These are phyloP conservation scores for Saccopteryx bilineata DNA, from an alignment of 2,113 vertebrate genomes.

Conservation along the genomic window DNA sequence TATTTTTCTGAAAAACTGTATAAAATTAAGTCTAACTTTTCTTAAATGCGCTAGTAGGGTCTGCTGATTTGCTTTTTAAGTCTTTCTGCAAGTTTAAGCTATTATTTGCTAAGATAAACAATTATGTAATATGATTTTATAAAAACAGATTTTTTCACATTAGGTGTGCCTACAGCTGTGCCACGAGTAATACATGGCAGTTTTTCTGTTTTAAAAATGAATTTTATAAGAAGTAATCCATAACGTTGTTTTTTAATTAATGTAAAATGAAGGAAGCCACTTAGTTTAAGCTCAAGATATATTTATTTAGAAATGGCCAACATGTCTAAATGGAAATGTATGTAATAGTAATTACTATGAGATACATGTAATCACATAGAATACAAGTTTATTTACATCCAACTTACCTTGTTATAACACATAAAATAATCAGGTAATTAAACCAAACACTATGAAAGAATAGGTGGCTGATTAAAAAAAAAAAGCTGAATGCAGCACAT, in stretches of 20 bases:
- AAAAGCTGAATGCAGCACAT: conserved; percentile 87
- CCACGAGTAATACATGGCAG: conserved; percentile 23
- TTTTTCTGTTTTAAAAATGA: conserved; percentile 63
- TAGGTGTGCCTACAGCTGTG: conserved; percentile 43
- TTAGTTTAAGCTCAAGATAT: conserved; percentile 60
- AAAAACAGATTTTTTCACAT: conserved; percentile 51
- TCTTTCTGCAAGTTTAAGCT: conserved; percentile 44
- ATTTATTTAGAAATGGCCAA: conserved; percentile 65
- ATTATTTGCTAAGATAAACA: conserved; percentile 39
- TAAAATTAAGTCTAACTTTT: conserved; percentile 43
- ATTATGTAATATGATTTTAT: neutral
- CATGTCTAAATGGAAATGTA: conserved; percentile 66
- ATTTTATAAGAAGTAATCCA: conserved; percentile 49
- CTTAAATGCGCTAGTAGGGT: conserved; percentile 14
- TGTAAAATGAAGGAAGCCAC: conserved; percentile 39
- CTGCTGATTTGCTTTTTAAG: conserved; percentile 58
- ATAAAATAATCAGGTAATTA: conserved; percentile 87
- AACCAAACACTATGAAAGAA: conserved; percentile 87
- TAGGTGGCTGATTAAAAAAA: conserved; percentile 83
- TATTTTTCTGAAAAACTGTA: neutral
- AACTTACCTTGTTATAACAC: conserved; percentile 90
- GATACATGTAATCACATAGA: conserved; percentile 71
- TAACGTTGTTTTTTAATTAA: conserved; percentile 34
- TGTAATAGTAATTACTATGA: conserved; percentile 77
- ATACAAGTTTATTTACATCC: conserved; percentile 81